phyloP scores from a whole-genome alignment of 2,113 vertebrate species.

The Antechinus stuartii region DNA sequence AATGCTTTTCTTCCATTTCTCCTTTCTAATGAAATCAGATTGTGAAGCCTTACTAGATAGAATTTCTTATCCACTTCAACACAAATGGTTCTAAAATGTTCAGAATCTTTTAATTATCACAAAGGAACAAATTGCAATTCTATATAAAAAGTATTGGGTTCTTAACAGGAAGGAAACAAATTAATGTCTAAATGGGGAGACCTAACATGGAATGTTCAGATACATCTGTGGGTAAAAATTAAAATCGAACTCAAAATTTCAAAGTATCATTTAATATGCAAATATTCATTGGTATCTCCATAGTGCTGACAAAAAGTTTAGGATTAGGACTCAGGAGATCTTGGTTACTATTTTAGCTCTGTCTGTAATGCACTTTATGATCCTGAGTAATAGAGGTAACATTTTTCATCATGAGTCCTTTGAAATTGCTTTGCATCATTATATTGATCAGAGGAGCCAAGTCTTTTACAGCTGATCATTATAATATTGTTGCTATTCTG shows the following conservation, averaged over 20 bases:
- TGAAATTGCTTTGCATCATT: not conserved
- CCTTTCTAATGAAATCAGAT: constrained; percentile 50
- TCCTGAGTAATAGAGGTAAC: not conserved
- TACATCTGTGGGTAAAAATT: not conserved
- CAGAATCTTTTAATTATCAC: not conserved
- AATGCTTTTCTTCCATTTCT: constrained; percentile 62
- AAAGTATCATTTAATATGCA: constrained; percentile 7
- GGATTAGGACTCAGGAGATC: not conserved
- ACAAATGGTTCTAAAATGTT: constrained; percentile 28
- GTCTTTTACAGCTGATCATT: not conserved
- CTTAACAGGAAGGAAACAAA: not conserved
- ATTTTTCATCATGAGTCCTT: not conserved
- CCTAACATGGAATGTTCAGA: not conserved
- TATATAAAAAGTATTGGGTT: not conserved
- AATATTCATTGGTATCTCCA: not conserved
- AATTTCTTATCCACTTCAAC: not conserved
- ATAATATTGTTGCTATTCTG: not conserved
- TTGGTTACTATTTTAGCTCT: not conserved
- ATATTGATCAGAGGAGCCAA: not conserved
- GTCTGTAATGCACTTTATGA: not conserved
- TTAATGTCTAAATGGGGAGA: fast-evolving
- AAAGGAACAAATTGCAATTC: not conserved
- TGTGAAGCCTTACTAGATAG: not conserved
- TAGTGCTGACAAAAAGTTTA: not conserved
- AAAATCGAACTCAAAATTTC: not conserved